Evolutionary conservation across 2,113 vertebrate genomes (phyloP).

Genomic region (Elephas maximus): DNA sequence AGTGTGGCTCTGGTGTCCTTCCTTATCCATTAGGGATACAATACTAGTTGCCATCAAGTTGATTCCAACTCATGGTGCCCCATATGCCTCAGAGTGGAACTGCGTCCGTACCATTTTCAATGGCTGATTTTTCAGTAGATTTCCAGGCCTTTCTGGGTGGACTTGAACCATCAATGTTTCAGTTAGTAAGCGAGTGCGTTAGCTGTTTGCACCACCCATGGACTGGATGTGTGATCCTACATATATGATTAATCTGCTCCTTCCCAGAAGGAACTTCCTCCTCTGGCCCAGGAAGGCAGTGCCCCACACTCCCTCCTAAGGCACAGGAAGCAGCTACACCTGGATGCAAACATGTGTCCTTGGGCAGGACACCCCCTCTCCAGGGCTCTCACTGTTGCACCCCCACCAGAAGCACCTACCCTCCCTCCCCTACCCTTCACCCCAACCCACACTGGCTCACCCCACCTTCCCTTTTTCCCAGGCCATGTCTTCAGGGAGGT

Average conservation of each 20-base stretch:
- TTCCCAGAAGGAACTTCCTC: accelerated
- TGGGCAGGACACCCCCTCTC: accelerated
- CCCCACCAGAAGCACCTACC: not conserved
- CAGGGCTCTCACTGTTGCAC: not conserved
- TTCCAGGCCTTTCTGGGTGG: no score
- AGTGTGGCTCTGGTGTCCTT: not conserved
- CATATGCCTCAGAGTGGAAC: no score
- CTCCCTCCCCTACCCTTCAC: not conserved
- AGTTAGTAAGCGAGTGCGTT: no score
- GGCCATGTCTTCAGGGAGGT: not conserved
- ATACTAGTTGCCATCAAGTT: no score
- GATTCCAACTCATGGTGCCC: no score
- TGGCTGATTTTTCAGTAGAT: no score
- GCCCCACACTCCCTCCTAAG: accelerated
- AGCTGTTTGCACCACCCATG: no score
- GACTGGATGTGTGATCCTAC: no score
- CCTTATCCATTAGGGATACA: no score
- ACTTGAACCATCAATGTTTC: no score
- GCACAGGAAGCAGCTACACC: not conserved
- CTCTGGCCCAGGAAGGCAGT: not conserved
- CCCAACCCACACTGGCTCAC: no score
- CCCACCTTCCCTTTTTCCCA: not conserved
- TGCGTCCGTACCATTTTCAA: no score
- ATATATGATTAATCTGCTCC: accelerated
- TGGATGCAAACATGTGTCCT: accelerated